These are phyloP conservation scores for Callinectes sapidus DNA, from an alignment of 2,888 invertebrate genomes.

Conservation along the genomic window DNA sequence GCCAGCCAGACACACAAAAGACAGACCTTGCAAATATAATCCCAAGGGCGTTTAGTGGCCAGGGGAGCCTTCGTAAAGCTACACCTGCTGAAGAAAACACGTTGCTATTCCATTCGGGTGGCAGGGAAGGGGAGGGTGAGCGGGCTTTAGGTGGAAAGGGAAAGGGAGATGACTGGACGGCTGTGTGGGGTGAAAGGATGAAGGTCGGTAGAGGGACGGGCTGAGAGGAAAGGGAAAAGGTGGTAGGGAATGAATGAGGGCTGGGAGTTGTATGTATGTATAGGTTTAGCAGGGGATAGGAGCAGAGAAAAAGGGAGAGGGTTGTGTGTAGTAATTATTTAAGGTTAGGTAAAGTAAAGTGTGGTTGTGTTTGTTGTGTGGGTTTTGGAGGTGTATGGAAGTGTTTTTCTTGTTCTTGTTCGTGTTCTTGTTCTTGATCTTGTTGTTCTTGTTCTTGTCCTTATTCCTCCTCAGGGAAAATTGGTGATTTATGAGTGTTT, in stretches of 20 bases:
- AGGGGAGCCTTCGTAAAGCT: not conserved
- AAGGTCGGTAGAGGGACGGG: not conserved
- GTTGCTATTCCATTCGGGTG: not conserved
- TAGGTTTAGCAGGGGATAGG: no score
- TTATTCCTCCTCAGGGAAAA: no score
- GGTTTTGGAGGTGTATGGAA: no score
- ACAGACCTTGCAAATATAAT: not conserved
- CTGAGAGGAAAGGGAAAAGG: not conserved
- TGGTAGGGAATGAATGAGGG: not conserved
- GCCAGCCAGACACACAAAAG: not conserved
- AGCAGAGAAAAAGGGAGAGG: not conserved
- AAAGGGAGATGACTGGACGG: not conserved
- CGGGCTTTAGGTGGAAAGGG: not conserved
- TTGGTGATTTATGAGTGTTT: no score
- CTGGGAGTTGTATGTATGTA: no score
- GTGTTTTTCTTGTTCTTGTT: no score
- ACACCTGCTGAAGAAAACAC: not conserved
- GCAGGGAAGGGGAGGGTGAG: not conserved
- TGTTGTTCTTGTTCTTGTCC: no score
- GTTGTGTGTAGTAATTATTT: not conserved
- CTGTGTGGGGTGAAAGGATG: not conserved
- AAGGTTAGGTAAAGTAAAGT: not conserved
- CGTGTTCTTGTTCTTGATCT: no score
- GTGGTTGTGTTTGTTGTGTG: not conserved
- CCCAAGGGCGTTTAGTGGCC: not conserved